A percentile compares a stretch with the other conserved stretches of the same genome.
Conservation (phyloP, 2,797 vertebrate genomes). For the Percopsis omiscomaycus region DNA sequence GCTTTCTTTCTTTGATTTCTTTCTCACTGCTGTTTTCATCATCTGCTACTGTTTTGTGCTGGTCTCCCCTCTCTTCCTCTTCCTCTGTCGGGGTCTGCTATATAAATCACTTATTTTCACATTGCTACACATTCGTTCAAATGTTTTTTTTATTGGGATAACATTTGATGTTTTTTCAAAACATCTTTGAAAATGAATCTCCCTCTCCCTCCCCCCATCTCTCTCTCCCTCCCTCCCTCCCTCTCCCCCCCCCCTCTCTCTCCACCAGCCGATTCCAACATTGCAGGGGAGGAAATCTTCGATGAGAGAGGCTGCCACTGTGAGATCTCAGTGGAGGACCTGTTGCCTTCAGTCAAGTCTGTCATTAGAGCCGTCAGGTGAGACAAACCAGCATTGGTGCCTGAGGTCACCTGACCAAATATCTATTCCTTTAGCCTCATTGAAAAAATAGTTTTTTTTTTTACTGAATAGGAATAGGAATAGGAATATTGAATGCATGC, state of each 20-base stretch:
- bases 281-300: constrained; percentile 87
- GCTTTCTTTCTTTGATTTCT: not conserved
- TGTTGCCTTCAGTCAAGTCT: constrained; percentile 90
- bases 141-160: too few relatives aligned
- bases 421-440: not conserved
- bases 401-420: not conserved
- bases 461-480: not conserved
- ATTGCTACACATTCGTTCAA: too few relatives aligned
- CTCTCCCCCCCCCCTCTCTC: not conserved
- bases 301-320: constrained; percentile 96
- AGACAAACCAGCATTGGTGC: constrained; percentile 44
- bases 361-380: constrained; percentile 96
- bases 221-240: not conserved
- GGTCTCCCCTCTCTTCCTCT: not conserved
- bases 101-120: too few relatives aligned
- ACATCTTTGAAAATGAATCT: not conserved
- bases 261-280: constrained; percentile 84
- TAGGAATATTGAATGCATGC: constrained; percentile 1
- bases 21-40: not conserved
- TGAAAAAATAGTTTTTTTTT: not conserved
- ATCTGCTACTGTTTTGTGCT: not conserved
- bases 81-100: not conserved
- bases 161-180: too few relatives aligned
- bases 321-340: constrained; percentile 93
- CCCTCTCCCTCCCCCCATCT: not conserved